These are phyloP conservation scores for Columba janthina DNA, from an alignment of 2,113 vertebrate species.

Conservation along the genomic window DNA sequence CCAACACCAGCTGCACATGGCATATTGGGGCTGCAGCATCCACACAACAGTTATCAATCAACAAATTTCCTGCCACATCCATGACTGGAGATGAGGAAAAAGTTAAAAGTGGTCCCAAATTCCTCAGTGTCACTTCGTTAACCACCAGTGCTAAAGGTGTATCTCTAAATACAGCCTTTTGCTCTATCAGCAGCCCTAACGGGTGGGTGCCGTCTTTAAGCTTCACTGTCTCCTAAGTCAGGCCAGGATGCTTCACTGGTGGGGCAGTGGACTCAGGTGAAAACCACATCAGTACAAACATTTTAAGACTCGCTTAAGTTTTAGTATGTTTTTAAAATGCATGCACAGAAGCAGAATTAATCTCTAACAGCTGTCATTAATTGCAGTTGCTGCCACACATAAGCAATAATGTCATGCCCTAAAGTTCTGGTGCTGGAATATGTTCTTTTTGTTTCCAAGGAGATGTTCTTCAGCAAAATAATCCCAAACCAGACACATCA, in stretches of 20 bases:
- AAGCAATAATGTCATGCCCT: accelerated
- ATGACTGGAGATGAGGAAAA: neutral
- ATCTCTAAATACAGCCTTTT: neutral
- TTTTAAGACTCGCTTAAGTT: neutral
- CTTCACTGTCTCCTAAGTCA: neutral
- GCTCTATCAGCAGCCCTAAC: neutral
- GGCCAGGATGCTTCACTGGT: neutral
- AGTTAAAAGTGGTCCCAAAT: neutral
- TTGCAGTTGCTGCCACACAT: neutral
- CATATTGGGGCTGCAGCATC: neutral
- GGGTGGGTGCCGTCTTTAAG: neutral
- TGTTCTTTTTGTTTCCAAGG: neutral
- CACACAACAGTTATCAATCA: neutral
- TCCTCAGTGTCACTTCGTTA: neutral
- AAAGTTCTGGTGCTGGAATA: neutral
- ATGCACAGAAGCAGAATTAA: neutral
- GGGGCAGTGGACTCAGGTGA: neutral
- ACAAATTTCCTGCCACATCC: neutral
- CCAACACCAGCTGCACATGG: neutral
- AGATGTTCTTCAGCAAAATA: neutral
- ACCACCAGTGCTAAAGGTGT: neutral
- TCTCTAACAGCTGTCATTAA: neutral
- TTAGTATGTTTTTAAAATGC: neutral
- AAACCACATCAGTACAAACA: neutral
- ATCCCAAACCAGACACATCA: neutral